Percentiles rank a stretch among this genome's conserved stretches.
Evolutionary conservation across 2,113 vertebrate species (phyloP).

Genomic region (Apaloderma vittatum): DNA sequence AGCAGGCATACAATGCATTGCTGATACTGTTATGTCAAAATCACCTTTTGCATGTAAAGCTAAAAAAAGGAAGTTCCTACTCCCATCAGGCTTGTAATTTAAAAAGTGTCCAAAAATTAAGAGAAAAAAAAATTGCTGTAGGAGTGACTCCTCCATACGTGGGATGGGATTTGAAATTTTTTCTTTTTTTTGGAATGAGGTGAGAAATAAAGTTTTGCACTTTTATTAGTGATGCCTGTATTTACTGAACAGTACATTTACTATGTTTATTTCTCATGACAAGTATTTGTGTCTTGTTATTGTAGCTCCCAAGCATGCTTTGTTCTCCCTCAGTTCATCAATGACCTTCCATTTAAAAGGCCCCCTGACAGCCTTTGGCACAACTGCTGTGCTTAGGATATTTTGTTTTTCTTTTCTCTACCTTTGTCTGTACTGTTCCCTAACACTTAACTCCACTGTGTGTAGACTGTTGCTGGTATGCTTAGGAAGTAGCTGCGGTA

Average conservation of each 20-base stretch:
- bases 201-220: not conserved
- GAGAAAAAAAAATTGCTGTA: not conserved
- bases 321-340: not conserved
- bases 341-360: not conserved
- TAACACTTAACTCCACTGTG: not conserved
- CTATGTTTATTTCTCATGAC: not conserved
- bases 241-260: not conserved
- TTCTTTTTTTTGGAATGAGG: not conserved
- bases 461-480: not conserved
- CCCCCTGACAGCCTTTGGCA: not conserved
- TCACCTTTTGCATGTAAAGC: not conserved
- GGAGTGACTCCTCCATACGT: not conserved
- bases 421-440: not conserved
- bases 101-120: not conserved
- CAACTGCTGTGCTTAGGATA: not conserved
- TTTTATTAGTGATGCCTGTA: not conserved
- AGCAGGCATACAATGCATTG: not conserved
- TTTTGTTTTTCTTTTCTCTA: not conserved
- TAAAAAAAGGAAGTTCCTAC: not conserved
- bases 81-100: not conserved
- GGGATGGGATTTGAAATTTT: not conserved
- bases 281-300: not conserved
- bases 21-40: not conserved
- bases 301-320: not conserved
- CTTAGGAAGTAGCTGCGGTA: not conserved